Evolutionary conservation across 2,888 invertebrate species (phyloP).

Genomic region (Platynereis dumerilii): DNA sequence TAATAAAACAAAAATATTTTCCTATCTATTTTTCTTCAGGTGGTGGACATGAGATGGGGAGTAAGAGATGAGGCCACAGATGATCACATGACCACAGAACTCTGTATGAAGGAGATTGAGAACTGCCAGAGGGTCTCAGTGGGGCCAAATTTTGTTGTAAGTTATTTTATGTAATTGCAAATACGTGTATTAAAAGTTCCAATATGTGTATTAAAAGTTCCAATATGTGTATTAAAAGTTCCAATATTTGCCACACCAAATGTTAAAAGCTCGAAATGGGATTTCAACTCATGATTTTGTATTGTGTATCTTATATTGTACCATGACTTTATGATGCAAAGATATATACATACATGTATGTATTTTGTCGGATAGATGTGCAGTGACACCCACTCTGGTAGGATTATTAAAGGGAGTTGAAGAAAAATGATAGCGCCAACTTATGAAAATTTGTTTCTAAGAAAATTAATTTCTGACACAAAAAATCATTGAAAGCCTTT

Average conservation of each 20-base stretch:
- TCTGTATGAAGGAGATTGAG: constrained; percentile 49
- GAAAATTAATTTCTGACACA: too few relatives aligned
- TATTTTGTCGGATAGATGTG: too few relatives aligned
- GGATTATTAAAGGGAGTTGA: too few relatives aligned
- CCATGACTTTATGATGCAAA: too few relatives aligned
- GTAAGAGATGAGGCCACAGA: constrained; percentile 40
- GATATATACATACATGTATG: too few relatives aligned
- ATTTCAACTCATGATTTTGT: too few relatives aligned
- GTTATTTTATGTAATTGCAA: constrained; percentile 5
- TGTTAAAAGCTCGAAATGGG: background rate
- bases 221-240: background rate
- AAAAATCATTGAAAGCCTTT: too few relatives aligned
- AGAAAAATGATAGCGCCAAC: too few relatives aligned
- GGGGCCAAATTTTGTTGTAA: constrained; percentile 53
- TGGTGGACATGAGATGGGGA: constrained; percentile 43
- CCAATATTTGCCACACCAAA: background rate
- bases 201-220: background rate
- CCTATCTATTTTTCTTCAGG: constrained; percentile 27
- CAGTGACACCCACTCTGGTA: too few relatives aligned
- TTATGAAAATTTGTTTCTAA: too few relatives aligned
- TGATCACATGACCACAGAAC: constrained; percentile 46
- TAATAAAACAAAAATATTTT: too few relatives aligned
- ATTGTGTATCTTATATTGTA: too few relatives aligned
- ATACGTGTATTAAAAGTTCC: background rate
- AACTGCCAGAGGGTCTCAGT: constrained; percentile 48